Evolutionary conservation across 1,140 invertebrate species (phyloP).

Genomic region (Lepidurus packardi): DNA sequence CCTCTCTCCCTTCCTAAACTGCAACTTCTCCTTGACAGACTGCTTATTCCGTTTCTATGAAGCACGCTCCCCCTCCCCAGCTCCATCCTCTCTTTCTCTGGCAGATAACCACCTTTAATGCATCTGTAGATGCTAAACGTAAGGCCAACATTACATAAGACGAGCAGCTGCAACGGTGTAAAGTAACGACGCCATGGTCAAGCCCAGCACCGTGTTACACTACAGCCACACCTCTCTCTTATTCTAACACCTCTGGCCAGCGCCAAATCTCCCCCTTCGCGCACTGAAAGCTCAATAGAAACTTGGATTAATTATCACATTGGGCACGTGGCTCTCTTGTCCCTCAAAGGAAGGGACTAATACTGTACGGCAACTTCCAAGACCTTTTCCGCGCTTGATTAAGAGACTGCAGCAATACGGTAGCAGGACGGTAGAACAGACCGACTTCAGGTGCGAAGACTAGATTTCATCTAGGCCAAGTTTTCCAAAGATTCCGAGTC

Average conservation of each 20-base stretch:
- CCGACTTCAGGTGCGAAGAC: neutral
- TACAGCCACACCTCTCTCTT: slow-evolving; percentile 2
- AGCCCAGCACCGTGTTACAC: neutral
- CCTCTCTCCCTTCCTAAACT: neutral
- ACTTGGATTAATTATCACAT: slow-evolving; percentile 12
- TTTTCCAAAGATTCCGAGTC: neutral
- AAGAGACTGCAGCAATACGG: neutral
- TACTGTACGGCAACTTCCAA: neutral
- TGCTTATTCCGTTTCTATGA: neutral
- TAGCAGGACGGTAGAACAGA: neutral
- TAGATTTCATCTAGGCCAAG: neutral
- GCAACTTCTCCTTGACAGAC: neutral
- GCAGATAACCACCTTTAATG: slow-evolving; percentile 4
- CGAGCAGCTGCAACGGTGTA: neutral
- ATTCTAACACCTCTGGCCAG: neutral
- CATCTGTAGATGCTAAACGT: slow-evolving; percentile 3
- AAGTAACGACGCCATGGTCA: neutral
- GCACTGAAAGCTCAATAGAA: neutral
- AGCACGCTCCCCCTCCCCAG: neutral
- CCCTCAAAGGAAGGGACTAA: slow-evolving; percentile 1
- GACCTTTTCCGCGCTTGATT: neutral
- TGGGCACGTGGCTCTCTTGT: neutral
- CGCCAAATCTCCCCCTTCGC: neutral
- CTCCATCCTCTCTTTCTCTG: neutral
- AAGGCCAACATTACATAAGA: slow-evolving; percentile 18